Percentiles rank a stretch among this genome's conserved stretches.
These are phyloP conservation scores for Aplochiton taeniatus DNA, from an alignment of 2,797 vertebrate species.

Conservation along the genomic window DNA sequence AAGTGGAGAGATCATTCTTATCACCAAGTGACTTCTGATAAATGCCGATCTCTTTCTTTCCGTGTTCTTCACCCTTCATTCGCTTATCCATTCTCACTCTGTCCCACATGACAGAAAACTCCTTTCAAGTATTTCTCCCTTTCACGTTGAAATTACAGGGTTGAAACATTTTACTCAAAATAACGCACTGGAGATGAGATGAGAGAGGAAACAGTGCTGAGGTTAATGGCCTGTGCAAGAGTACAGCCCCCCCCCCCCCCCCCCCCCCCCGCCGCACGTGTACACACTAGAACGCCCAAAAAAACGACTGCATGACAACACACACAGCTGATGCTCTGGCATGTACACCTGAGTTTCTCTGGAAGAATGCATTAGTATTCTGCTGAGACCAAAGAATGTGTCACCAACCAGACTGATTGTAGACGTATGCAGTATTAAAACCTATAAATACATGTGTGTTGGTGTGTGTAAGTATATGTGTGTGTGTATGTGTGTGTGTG, in stretches of 20 bases:
- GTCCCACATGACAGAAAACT: conserved; percentile 22
- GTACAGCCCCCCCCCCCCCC: not conserved
- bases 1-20: too few relatives aligned
- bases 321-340: conserved; percentile 34
- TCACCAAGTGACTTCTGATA: too few relatives aligned
- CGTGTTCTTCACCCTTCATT: conserved; percentile 16
- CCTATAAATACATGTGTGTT: conserved; percentile 30
- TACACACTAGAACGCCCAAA: conserved; percentile 10
- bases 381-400: conserved; percentile 55
- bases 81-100: conserved; percentile 14
- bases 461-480: not conserved
- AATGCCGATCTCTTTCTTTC: conserved; percentile 14
- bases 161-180: conserved; percentile 66
- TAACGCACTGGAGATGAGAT: conserved; percentile 69
- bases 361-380: conserved; percentile 65
- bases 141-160: conserved; percentile 62
- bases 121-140: conserved; percentile 66
- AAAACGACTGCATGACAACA: too few relatives aligned
- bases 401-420: conserved; percentile 50
- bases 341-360: conserved; percentile 70
- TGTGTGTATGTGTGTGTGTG: conserved; percentile 20
- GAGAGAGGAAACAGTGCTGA: conserved; percentile 61
- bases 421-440: conserved; percentile 42
- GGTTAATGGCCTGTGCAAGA: conserved; percentile 74
- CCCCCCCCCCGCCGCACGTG: conserved; percentile 11